phyloP scores from a whole-genome alignment of 2,797 vertebrate genomes.

The Clarias fuscus region DNA sequence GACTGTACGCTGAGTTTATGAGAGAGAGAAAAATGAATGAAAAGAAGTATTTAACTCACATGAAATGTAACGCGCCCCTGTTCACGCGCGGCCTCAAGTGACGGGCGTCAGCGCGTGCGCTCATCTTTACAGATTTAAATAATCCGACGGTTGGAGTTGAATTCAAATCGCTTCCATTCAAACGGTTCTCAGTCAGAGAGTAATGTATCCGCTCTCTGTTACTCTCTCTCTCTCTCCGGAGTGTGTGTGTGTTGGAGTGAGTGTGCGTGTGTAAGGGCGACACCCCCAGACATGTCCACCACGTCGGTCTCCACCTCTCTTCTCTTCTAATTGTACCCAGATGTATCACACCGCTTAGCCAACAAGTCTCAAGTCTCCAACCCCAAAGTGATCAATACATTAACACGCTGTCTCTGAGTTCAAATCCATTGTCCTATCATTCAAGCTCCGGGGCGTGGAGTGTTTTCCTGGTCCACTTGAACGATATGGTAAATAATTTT shows the following conservation, averaged over 20 bases:
- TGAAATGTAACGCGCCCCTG: constrained; percentile 1
- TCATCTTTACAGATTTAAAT: constrained; percentile 9
- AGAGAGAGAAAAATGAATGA: background rate
- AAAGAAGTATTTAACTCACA: constrained; percentile 34
- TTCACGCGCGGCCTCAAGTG: background rate
- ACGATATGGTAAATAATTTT: background rate
- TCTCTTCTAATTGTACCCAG: constrained; percentile 58
- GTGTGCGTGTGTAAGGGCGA: constrained; percentile 42
- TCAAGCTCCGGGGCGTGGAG: background rate
- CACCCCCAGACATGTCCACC: constrained; percentile 53
- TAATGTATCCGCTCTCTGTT: background rate
- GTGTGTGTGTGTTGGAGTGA: constrained; percentile 4
- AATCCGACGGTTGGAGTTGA: constrained; percentile 23
- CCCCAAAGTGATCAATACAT: background rate
- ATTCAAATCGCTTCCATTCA: constrained; percentile 43
- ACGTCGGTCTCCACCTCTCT: constrained; percentile 36
- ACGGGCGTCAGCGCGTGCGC: constrained; percentile 25
- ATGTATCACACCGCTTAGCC: constrained; percentile 46
- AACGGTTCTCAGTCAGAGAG: constrained; percentile 36
- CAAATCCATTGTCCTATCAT: background rate
- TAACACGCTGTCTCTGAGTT: no score
- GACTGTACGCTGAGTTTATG: background rate
- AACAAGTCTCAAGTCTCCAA: background rate
- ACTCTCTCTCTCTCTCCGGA: background rate
- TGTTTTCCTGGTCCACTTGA: background rate